These are phyloP conservation scores for Drosophila nigricruria DNA, from an alignment of 2,888 invertebrate species.

Conservation along the genomic window DNA sequence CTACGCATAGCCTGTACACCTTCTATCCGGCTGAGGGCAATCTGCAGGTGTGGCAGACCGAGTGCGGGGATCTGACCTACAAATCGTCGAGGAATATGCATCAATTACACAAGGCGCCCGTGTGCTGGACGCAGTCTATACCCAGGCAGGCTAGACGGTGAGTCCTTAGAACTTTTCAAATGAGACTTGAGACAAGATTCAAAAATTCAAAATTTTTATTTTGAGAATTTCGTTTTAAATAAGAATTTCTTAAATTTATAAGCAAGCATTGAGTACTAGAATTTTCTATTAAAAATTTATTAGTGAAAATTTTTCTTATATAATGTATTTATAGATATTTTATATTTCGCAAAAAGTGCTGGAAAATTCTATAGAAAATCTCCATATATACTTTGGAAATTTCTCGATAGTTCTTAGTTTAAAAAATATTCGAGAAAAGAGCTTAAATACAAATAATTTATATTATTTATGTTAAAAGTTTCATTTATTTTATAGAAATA, in stretches of 20 bases:
- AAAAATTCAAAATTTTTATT: background rate
- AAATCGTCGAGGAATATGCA: constrained; percentile 85
- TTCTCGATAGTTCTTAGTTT: background rate
- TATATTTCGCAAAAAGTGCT: background rate
- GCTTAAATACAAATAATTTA: no score
- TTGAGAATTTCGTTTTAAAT: no score
- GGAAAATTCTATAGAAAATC: background rate
- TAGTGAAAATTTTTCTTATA: background rate
- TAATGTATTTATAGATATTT: no score
- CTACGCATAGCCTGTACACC: constrained; percentile 85
- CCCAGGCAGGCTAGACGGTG: constrained; percentile 86
- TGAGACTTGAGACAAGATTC: background rate
- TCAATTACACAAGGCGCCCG: constrained; percentile 84
- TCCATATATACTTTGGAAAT: background rate
- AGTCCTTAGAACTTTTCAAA: constrained; percentile 43
- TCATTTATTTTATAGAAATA: no score
- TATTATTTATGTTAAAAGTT: no score
- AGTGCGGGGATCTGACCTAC: constrained; percentile 85
- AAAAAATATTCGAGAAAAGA: no score
- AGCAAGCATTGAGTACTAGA: no score
- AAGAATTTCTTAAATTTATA: no score
- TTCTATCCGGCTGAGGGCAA: constrained; percentile 85
- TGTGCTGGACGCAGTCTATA: constrained; percentile 86
- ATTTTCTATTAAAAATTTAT: no score
- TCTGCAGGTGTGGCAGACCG: constrained; percentile 85